Conservation (phyloP, 2,113 vertebrate species). For the Crypturellus undulatus region DNA sequence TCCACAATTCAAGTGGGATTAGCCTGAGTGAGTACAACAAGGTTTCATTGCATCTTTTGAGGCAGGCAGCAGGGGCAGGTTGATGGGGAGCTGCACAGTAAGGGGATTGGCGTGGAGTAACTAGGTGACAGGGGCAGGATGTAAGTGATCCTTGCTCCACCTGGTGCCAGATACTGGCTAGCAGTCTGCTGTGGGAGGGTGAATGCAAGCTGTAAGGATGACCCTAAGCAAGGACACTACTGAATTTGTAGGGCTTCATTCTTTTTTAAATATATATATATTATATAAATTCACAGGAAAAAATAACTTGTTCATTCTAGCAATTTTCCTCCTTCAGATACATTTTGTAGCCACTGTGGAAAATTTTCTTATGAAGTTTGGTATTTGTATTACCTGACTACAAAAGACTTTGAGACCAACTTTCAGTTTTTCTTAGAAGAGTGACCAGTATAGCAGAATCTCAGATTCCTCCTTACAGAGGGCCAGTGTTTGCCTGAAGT, state of each 20-base stretch:
- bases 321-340: neutral
- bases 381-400: slow-evolving; percentile 25
- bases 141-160: slow-evolving; percentile 41
- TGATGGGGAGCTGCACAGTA: slow-evolving; percentile 19
- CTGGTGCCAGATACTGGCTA: neutral
- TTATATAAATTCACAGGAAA: neutral
- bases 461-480: neutral
- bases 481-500: slow-evolving; percentile 32
- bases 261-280: neutral
- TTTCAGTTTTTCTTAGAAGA: neutral
- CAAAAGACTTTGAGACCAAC: slow-evolving; percentile 52
- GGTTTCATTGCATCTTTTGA: slow-evolving; percentile 38
- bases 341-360: neutral
- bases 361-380: slow-evolving; percentile 2
- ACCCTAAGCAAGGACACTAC: slow-evolving; percentile 35
- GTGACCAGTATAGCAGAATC: neutral
- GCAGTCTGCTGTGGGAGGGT: neutral
- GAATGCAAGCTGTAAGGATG: neutral
- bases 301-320: neutral
- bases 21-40: neutral
- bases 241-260: neutral
- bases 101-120: slow-evolving; percentile 32
- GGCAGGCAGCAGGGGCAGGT: slow-evolving; percentile 18
- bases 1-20: slow-evolving; percentile 38
- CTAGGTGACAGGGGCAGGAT: neutral